These are phyloP conservation scores for Apamea epomidion DNA, from an alignment of 2,888 invertebrate species.

Conservation along the genomic window DNA sequence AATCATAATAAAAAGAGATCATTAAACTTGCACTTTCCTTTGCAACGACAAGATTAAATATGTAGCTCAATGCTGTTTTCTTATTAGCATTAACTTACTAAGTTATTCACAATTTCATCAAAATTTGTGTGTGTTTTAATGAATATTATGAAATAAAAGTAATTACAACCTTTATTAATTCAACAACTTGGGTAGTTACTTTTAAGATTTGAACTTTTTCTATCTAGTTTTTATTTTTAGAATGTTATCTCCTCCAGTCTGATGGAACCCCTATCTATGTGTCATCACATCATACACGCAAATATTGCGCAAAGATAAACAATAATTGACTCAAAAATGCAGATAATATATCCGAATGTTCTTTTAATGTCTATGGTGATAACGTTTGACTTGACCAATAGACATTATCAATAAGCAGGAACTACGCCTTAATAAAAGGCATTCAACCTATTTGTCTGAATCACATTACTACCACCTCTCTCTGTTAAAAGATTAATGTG, in stretches of 20 bases:
- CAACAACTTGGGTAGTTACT: not conserved
- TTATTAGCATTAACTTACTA: constrained; percentile 7
- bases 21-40: constrained; percentile 31
- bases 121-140: constrained; percentile 24
- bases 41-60: constrained; percentile 25
- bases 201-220: constrained; percentile 20
- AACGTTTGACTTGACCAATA: constrained; percentile 26
- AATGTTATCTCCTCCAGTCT: constrained; percentile 21
- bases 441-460: constrained; percentile 15
- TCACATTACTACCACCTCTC: not conserved
- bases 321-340: constrained; percentile 40
- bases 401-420: constrained; percentile 9
- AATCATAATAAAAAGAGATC: constrained; percentile 44
- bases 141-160: constrained; percentile 16
- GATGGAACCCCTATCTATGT: constrained; percentile 7
- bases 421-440: not conserved
- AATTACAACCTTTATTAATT: not conserved
- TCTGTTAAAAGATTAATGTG: not conserved
- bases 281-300: constrained; percentile 43
- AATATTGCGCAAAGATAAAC: constrained; percentile 47
- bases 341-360: constrained; percentile 34
- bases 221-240: constrained; percentile 13
- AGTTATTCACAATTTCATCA: constrained; percentile 43
- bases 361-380: constrained; percentile 44
- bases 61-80: constrained; percentile 36